Evolutionary conservation across 2,113 vertebrate species (phyloP), one percentile per base, ranked within the genome.

Genomic region (Lophura nycthemera): DNA sequence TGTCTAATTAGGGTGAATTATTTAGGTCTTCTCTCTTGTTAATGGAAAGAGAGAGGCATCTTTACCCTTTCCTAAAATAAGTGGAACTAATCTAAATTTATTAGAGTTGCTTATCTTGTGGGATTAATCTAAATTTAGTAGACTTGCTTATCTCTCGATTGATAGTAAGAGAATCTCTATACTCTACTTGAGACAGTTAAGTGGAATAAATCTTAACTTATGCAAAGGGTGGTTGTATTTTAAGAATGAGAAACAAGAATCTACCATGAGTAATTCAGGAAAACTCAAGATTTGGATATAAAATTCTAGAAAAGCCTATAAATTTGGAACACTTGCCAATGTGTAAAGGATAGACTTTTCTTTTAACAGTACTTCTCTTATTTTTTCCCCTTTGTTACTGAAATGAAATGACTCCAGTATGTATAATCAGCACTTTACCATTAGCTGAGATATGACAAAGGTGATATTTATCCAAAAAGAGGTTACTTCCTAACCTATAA

Each of bases 1-100:
- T 95, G n/a, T 66, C 75, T 89, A 70, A 85, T 76, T 34, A 21
- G 36, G 85, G 24, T 88, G 45, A 94, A 94, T 76, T 91, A 89
- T 92, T 85, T 85, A 92, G 36, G 29, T 10, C 3, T 2, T 84
- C 3, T 59, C 40, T 69, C 7, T 76, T 12, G 2, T 63, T 83
- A 89, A 57, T 8, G 10, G 47, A 80, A 83, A 52, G 40, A 72
- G 14, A 85, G 36, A 76, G 42, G n/a, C 29, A 70, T 73, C 15
- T 89, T 73, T 66, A 24, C 13, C 65, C 8, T 10, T 63, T 92
- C 36, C 54, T 63, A 92, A 87, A 92, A 80, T 74, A 94, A 86
- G 64, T 25, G 73, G 27, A 60, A 89, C 73, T 89, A 82, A 73
- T 89, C 54, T 83, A 71, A 71, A 71, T 71, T 47, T 71, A 20